Base-by-base conservation (phyloP, 2,113 vertebrate species). In the Lichenostomus cassidix region DNA sequence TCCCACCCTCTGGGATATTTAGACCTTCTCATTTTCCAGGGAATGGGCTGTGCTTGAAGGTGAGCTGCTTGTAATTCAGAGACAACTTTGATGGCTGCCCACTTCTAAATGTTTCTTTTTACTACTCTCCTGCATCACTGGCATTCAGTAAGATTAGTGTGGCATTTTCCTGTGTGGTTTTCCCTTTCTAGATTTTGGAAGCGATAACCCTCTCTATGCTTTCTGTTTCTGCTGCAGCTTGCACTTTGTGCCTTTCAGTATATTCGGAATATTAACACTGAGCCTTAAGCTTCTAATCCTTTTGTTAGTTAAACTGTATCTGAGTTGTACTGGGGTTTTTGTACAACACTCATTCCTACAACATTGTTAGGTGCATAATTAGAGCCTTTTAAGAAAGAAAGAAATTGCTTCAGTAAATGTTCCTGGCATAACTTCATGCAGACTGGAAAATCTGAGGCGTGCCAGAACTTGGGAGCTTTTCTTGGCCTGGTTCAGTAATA, bases 391-490 rank as follows among this genome's bases (percentile, higher is more conserved):
- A 93, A 74, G 95, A 94, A 94, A 79, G 89, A 91, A 95, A 96
- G 82, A 84, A 89, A 90, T 69, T 76, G 58, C 86, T 97, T 95
- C 90, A 82, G 89, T 92, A 78, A 95, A 94, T 95, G 95, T 96
- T 96, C 92, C 87, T 97, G 96, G 95, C 85, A 83, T 83, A 92
- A 92, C 87, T 96, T 93, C 85, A 58, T 90, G 90, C 88, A 95
- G 91, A 94, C 95, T 96, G 96, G 91, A 96, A 96, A 96, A 95
- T 95, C 74, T 94, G 94, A 94, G 89, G 42, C 64, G 2, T 96
- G 96, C 95, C 95, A 97, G 95, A 95, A 81, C 59, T 60, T 75
- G 83, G 93, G 91, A 95, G 93, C 79, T 96, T 95, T 97, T 95
- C 88, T 96, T 96, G 92, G 94, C 95, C 77, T 2, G 1, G 71